Evolutionary conservation across 2,888 invertebrate genomes (phyloP).

Genomic region (Plagiodera versicolora): DNA sequence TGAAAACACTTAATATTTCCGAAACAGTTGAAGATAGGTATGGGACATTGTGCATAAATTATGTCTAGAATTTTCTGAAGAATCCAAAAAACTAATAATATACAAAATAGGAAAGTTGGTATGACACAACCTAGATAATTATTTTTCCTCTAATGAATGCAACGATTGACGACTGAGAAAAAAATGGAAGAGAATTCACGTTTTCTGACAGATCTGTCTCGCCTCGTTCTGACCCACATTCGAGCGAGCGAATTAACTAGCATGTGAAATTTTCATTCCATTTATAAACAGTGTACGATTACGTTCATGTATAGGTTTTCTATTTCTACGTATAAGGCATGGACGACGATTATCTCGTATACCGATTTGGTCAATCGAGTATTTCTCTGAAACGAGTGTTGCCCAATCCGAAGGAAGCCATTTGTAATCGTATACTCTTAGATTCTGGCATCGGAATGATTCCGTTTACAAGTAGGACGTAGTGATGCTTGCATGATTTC

Average conservation of each 20-base stretch:
- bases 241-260: not conserved
- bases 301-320: conserved; percentile 9
- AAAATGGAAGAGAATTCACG: not conserved
- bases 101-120: too few species aligned
- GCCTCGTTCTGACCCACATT: not conserved
- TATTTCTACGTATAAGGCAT: conserved; percentile 10
- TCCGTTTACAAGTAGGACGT: too few species aligned
- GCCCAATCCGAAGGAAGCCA: not conserved
- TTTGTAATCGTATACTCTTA: too few species aligned
- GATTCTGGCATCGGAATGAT: too few species aligned
- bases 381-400: conserved; percentile 6
- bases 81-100: too few species aligned
- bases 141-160: too few species aligned
- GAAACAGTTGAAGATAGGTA: too few species aligned
- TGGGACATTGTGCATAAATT: too few species aligned
- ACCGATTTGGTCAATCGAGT: conserved; percentile 11
- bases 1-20: too few species aligned
- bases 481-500: too few species aligned
- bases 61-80: too few species aligned
- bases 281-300: conserved; percentile 6
- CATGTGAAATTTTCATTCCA: conserved; percentile 6
- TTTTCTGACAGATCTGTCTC: not conserved
- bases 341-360: conserved; percentile 7
- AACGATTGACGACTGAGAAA: not conserved
- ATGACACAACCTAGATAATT: too few species aligned